These are phyloP conservation scores for Asarcornis scutulata DNA, from an alignment of 2,113 vertebrate species.

Conservation along the genomic window DNA sequence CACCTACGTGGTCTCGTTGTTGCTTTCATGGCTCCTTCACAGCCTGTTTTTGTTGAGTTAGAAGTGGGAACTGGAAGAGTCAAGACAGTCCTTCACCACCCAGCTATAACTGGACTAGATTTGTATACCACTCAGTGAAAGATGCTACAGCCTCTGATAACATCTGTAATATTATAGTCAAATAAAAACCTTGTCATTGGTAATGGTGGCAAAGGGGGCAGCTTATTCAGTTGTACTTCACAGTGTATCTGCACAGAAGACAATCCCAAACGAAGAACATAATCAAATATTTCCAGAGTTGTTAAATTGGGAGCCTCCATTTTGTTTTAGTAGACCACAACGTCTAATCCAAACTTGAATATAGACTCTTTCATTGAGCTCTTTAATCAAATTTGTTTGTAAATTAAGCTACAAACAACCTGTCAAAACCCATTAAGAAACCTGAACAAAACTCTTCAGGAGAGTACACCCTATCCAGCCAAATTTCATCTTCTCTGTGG, in stretches of 20 bases:
- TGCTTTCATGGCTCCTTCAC: neutral
- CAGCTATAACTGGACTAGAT: neutral
- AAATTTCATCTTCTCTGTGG: neutral
- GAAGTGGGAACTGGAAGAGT: neutral
- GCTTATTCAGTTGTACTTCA: neutral
- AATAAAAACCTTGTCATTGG: neutral
- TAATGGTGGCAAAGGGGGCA: neutral
- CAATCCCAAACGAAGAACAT: conserved; percentile 1
- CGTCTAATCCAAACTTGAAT: conserved; percentile 17
- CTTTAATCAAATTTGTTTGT: conserved; percentile 12
- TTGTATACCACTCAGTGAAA: neutral
- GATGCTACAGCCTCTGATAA: neutral
- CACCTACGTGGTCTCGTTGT: neutral
- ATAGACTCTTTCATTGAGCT: conserved; percentile 10
- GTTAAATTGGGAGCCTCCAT: conserved; percentile 7
- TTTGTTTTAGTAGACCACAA: neutral
- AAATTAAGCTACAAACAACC: conserved; percentile 19
- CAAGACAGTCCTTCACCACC: neutral
- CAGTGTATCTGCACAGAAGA: neutral
- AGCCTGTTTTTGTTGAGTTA: neutral
- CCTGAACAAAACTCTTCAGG: neutral
- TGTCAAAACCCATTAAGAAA: conserved; percentile 27
- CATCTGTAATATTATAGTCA: neutral
- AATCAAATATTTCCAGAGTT: conserved; percentile 3
- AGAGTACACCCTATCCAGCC: neutral